A percentile compares a stretch with the other conserved stretches of the same genome.
Conservation (phyloP, 2,888 invertebrate genomes). For the Brassicogethes aeneus region DNA sequence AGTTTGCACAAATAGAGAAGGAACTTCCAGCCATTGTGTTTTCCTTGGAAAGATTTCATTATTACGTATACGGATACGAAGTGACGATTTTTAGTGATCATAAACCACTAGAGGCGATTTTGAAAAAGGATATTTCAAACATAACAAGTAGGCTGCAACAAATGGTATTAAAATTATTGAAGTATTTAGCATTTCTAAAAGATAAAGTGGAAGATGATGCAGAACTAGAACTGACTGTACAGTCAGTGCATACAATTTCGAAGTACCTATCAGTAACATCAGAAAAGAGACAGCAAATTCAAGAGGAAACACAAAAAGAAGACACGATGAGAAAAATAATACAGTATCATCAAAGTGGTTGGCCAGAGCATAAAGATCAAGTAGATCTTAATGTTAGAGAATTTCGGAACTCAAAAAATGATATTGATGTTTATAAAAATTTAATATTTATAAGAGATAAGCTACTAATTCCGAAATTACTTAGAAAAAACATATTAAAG, state of each 20-base stretch:
- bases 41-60: constrained; percentile 24
- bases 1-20: constrained; percentile 30
- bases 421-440: constrained; percentile 17
- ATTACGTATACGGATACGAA: constrained; percentile 24
- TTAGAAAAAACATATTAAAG: constrained; percentile 6
- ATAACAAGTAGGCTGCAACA: constrained; percentile 15
- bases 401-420: constrained; percentile 20
- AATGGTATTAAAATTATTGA: constrained; percentile 16
- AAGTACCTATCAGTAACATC: constrained; percentile 14
- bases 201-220: constrained; percentile 8
- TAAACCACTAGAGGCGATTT: constrained; percentile 22
- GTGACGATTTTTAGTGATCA: constrained; percentile 23
- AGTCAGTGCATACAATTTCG: constrained; percentile 8
- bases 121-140: constrained; percentile 16
- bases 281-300: constrained; percentile 12
- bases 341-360: constrained; percentile 11
- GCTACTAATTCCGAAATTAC: constrained; percentile 15
- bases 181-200: constrained; percentile 14
- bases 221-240: constrained; percentile 9
- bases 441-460: constrained; percentile 18
- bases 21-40: constrained; percentile 27
- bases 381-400: constrained; percentile 13
- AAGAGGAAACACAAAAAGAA: constrained; percentile 11
- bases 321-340: constrained; percentile 8
- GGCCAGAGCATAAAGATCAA: constrained; percentile 11